A percentile compares a stretch with the other conserved stretches of the same genome.
phyloP scores from a whole-genome alignment of 2,113 vertebrate genomes.

The Murina feae region DNA sequence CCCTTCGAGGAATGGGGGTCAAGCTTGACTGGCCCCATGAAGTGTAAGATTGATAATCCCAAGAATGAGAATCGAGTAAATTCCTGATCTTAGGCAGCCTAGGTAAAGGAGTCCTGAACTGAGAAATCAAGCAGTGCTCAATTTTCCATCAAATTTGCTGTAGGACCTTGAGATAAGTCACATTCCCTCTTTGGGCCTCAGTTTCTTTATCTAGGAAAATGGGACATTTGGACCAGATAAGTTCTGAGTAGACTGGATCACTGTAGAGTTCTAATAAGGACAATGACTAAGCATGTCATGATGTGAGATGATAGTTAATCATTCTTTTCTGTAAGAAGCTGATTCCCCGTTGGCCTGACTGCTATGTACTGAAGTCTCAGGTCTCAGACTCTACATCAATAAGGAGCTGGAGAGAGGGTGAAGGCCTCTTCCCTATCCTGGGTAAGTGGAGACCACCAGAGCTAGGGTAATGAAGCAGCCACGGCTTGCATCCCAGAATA shows the following conservation, averaged over 20 bases:
- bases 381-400: background rate
- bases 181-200: background rate
- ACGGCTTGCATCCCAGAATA: slow-evolving; percentile 59
- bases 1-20: background rate
- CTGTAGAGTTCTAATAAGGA: slow-evolving; percentile 45
- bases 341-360: background rate
- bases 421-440: background rate
- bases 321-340: background rate
- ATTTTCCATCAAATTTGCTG: background rate
- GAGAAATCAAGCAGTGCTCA: background rate
- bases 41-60: background rate
- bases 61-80: background rate
- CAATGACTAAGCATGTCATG: slow-evolving; percentile 47
- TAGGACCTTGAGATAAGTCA: rapidly evolving
- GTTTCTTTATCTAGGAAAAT: background rate
- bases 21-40: background rate
- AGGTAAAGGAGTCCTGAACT: background rate
- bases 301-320: background rate
- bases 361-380: background rate
- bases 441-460: background rate
- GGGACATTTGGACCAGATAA: background rate
- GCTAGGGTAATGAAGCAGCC: background rate
- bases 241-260: background rate
- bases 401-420: background rate
- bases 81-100: background rate